Evolutionary conservation across 2,888 invertebrate species (phyloP).

Genomic region (Aphrophora alni): DNA sequence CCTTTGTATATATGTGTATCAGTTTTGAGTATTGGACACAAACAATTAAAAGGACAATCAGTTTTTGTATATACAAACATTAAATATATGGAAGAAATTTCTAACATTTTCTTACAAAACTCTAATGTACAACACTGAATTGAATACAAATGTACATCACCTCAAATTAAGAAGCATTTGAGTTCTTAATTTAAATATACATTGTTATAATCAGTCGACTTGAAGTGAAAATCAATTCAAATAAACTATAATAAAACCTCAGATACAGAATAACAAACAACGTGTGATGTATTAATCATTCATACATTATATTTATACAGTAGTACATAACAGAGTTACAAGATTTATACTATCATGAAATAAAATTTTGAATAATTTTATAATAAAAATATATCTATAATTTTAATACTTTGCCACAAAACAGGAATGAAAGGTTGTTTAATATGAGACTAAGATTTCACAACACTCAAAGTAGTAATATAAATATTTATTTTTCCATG

Average conservation of each 20-base stretch:
- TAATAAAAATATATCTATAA: not conserved
- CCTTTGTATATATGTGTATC: not conserved
- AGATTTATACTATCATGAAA: not conserved
- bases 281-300: not conserved
- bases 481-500: not conserved
- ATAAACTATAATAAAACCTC: not conserved
- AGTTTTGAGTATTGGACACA: not conserved
- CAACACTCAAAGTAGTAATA: not conserved
- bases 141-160: not conserved
- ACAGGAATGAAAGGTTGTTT: not conserved
- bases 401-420: not conserved
- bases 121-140: not conserved
- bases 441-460: not conserved
- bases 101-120: not conserved
- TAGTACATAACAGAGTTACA: not conserved
- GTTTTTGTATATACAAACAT: not conserved
- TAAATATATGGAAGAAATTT: not conserved
- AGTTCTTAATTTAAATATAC: not conserved
- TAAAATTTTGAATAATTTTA: not conserved
- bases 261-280: not conserved
- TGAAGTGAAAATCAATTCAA: not conserved
- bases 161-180: not conserved
- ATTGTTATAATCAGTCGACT: not conserved
- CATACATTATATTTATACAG: not conserved
- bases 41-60: not conserved